A percentile compares a stretch with the other conserved stretches of the same genome.
These are phyloP conservation scores for Lontra canadensis DNA, from an alignment of 2,113 vertebrate genomes.

Conservation along the genomic window DNA sequence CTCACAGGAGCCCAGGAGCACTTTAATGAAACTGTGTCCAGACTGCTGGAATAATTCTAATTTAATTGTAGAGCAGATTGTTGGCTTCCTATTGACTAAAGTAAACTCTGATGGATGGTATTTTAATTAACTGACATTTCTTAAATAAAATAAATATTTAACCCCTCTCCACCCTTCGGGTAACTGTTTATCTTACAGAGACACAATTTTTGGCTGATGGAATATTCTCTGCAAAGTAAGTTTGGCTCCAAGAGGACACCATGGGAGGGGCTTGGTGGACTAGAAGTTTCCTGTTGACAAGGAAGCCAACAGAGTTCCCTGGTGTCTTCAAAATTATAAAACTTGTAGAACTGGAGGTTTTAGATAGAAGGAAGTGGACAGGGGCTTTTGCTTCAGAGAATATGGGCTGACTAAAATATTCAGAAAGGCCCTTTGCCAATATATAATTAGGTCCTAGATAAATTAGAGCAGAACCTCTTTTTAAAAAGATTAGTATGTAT, in stretches of 20 bases:
- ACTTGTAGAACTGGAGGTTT: neutral
- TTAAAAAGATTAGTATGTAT: neutral
- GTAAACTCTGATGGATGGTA: constrained; percentile 55
- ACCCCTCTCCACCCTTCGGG: neutral
- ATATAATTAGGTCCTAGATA: neutral
- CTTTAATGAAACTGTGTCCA: neutral
- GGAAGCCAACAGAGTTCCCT: neutral
- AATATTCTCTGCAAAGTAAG: constrained; percentile 29
- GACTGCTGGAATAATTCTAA: constrained; percentile 55
- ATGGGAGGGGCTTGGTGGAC: neutral
- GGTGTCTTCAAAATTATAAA: neutral
- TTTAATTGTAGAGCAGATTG: constrained; percentile 60
- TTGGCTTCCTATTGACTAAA: neutral
- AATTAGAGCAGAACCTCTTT: neutral
- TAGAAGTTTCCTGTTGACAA: neutral
- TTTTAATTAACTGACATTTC: constrained; percentile 70
- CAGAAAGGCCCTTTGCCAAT: neutral
- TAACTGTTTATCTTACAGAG: constrained; percentile 55
- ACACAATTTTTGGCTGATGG: neutral
- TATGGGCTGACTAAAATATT: neutral
- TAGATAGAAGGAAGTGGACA: neutral
- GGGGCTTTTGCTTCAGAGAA: neutral
- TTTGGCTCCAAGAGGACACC: neutral
- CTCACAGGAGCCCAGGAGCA: neutral
- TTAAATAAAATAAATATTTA: constrained; percentile 63